Percentiles rank a stretch among this genome's conserved stretches.
Evolutionary conservation across 2,113 vertebrate genomes (phyloP).

Genomic region (Calcarius ornatus): DNA sequence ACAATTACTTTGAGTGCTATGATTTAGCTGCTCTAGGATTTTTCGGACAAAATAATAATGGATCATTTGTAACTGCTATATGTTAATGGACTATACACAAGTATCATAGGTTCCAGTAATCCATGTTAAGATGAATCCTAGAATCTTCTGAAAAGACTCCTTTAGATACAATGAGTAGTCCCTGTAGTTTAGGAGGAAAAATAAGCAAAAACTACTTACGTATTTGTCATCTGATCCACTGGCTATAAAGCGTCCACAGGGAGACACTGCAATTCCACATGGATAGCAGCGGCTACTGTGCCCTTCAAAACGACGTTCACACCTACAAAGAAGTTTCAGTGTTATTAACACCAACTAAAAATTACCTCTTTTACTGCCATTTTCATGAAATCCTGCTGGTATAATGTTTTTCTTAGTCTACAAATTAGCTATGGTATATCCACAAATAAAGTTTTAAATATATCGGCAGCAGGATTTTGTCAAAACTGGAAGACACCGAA

Average conservation of each 20-base stretch:
- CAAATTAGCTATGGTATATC: not conserved
- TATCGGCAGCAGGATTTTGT: not conserved
- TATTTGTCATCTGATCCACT: slow-evolving; percentile 87
- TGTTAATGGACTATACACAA: not conserved
- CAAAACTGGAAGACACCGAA: not conserved
- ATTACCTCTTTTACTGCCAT: not conserved
- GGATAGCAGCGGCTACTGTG: slow-evolving; percentile 76
- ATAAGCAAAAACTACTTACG: slow-evolving; percentile 65
- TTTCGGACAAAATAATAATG: not conserved
- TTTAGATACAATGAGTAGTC: not conserved
- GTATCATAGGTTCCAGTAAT: not conserved
- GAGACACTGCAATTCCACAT: slow-evolving; percentile 81
- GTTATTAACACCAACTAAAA: not conserved
- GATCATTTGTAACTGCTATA: not conserved
- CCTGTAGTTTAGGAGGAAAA: not conserved
- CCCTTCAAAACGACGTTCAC: slow-evolving; percentile 83
- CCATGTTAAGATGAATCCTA: not conserved
- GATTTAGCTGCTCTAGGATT: not conserved
- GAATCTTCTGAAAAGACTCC: not conserved
- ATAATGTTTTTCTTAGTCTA: not conserved
- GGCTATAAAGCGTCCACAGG: slow-evolving; percentile 83
- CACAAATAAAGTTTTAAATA: not conserved
- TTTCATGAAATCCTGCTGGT: not conserved
- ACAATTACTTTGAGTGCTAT: not conserved
- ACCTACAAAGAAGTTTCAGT: slow-evolving; percentile 63